Evolutionary conservation across 2,797 vertebrate genomes (phyloP).

Genomic region (Limosa lapponica): DNA sequence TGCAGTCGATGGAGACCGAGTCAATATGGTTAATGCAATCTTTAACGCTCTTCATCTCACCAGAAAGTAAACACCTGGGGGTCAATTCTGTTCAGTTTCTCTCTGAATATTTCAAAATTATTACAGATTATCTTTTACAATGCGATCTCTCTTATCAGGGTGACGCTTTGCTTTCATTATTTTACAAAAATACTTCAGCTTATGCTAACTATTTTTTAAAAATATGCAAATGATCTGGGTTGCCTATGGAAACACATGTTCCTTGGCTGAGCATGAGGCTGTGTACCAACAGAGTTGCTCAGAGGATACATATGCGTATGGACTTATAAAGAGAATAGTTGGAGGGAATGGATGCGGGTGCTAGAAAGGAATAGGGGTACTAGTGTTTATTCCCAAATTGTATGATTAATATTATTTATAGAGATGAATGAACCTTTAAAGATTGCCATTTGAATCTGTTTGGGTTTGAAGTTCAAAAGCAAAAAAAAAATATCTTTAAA

Average conservation of each 20-base stretch:
- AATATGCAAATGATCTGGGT: background rate
- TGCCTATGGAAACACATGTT: conserved; percentile 49
- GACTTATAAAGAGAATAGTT: background rate
- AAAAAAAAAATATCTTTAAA: background rate
- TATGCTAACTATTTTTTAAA: background rate
- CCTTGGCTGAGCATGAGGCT: background rate
- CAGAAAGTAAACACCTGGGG: background rate
- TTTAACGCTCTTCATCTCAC: background rate
- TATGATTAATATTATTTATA: conserved; percentile 26
- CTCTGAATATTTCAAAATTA: background rate
- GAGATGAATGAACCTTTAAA: background rate
- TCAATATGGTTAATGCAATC: background rate
- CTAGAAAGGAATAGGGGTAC: background rate
- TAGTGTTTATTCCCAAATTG: background rate
- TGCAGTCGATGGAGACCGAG: background rate
- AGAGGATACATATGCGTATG: background rate
- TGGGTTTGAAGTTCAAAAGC: conserved; percentile 24
- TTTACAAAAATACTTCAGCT: background rate
- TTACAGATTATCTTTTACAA: background rate
- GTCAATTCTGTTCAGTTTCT: background rate
- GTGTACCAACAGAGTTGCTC: background rate
- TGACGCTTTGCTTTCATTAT: background rate
- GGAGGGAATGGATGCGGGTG: background rate
- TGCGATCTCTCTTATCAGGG: background rate
- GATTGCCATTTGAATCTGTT: conserved; percentile 4